Evolutionary conservation across 2,888 invertebrate species (phyloP).

Genomic region (Dascillus cervinus): DNA sequence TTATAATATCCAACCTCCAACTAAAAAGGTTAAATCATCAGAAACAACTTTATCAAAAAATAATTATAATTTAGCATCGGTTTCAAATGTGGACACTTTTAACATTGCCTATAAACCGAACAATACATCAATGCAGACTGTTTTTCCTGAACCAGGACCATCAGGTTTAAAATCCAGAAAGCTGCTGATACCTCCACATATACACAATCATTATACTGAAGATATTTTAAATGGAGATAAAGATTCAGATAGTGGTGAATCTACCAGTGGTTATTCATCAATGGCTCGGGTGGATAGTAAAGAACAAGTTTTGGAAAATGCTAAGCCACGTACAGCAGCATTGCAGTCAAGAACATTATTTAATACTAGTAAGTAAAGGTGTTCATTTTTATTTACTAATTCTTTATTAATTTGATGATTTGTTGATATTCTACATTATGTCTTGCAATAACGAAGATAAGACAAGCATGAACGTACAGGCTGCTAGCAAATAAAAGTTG

Average conservation of each 20-base stretch:
- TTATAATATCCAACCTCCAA: slow-evolving; percentile 43
- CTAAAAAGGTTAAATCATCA: slow-evolving; percentile 37
- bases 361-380: too few relatives aligned
- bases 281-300: too few relatives aligned
- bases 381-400: too few relatives aligned
- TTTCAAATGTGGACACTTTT: neutral
- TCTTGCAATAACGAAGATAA: too few relatives aligned
- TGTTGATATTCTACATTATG: too few relatives aligned
- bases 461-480: too few relatives aligned
- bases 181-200: slow-evolving; percentile 13
- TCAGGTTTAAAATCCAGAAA: slow-evolving; percentile 31
- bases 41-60: neutral
- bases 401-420: too few relatives aligned
- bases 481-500: too few relatives aligned
- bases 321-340: too few relatives aligned
- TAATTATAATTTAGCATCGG: neutral
- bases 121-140: slow-evolving; percentile 1
- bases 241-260: slow-evolving; percentile 51
- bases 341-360: too few relatives aligned
- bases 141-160: slow-evolving; percentile 34
- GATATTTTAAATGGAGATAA: slow-evolving; percentile 37
- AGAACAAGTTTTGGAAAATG: too few relatives aligned
- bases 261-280: slow-evolving; percentile 52
- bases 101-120: neutral
- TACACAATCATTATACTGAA: slow-evolving; percentile 2